Base-by-base conservation (phyloP, 1,140 invertebrate species). In the Ectropis grisescens region DNA sequence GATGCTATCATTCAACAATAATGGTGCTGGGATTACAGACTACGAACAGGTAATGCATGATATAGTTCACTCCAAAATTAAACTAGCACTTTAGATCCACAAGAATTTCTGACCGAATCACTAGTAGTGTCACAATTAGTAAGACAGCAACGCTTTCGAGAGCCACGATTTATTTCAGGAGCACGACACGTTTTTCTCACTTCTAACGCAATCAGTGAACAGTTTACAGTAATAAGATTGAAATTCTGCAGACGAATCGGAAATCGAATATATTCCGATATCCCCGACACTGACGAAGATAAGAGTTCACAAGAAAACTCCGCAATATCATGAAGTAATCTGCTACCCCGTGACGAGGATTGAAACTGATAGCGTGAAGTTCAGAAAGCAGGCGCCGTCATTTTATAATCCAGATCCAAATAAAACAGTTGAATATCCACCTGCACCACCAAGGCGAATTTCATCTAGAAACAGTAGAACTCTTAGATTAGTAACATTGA, bases 241-340 rank as follows among this genome's bases (percentile, higher is more conserved):
- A 54, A 58, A 82, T 82, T 87, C 78, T 86, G 82, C 88, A 89
- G 88, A 89, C 82, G 85, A 87, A 56, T 72, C 87, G 30, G 87
- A 88, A 79, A 87, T 92, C 50, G 90, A 93, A 82, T 93, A 92
- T 76, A 91, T 92, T 71, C 91, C 91, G 49, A 90, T 93, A 47
- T 90, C 91, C 35, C 86, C 91, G 22, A 91, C 90, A 34, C 74
- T 93, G 54, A 93, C 90, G 41, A 88, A 90, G 81, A 92, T 93
- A 57, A 87, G 90, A 62, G 87, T 92, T 11, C 89, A 90, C 62
- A 91, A 88, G 69, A 83, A 74, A 56, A 54, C 49, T 9, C 71
- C 57, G 12, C 68, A 55, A 44, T 47, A 58, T 11, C 65, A 76
- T 38, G 84, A 88, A 72, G 82, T 86, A 8, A 60, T 87, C 26